phyloP scores from a whole-genome alignment of 2,888 invertebrate species.

The Tolmerus cingulatus region DNA sequence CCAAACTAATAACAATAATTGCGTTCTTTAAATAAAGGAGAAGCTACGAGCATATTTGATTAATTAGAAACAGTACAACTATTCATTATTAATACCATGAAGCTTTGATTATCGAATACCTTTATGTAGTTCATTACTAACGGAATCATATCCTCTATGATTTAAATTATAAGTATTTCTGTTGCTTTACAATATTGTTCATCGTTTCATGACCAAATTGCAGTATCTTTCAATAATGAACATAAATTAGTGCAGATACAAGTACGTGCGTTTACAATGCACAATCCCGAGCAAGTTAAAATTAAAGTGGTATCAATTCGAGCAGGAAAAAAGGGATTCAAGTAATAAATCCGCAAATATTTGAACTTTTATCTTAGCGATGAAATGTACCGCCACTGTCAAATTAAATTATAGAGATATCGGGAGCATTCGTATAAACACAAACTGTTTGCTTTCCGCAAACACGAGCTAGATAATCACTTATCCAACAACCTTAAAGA shows the following conservation, averaged over 20 bases:
- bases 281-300: background rate
- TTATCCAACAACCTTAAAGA: background rate
- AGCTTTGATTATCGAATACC: too few species aligned
- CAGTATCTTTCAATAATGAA: background rate
- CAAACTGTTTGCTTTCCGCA: background rate
- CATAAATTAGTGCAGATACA: background rate
- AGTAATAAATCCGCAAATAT: background rate
- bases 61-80: too few species aligned
- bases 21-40: too few species aligned
- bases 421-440: background rate
- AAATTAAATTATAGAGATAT: background rate
- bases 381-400: background rate
- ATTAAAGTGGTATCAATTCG: background rate
- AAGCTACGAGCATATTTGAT: too few species aligned
- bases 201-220: too few species aligned
- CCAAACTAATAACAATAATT: too few species aligned
- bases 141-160: too few species aligned
- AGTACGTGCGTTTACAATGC: background rate
- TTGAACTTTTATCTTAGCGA: background rate
- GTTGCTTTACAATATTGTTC: too few species aligned
- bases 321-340: background rate
- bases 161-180: too few species aligned
- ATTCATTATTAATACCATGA: too few species aligned
- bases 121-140: too few species aligned
- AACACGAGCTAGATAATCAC: background rate